Percentiles rank a stretch among this genome's conserved stretches.
These are phyloP conservation scores for Porites cylindrica DNA, from an alignment of 92 coral and sea anemone genomes.

Conservation along the genomic window DNA sequence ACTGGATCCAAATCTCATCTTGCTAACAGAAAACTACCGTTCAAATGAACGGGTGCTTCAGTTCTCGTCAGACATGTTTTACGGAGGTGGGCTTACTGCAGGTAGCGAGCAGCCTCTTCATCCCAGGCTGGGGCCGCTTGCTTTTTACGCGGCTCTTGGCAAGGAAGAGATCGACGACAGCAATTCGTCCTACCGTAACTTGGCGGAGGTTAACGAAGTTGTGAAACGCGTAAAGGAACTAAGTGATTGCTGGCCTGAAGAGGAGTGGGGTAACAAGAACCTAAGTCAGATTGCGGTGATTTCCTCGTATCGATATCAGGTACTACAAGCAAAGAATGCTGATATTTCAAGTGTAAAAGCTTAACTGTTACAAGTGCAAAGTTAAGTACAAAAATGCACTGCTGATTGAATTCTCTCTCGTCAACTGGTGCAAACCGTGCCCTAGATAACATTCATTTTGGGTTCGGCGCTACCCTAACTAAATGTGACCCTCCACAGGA, in stretches of 20 bases:
- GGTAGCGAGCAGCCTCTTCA: slow-evolving; percentile 47
- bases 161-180: slow-evolving; percentile 38
- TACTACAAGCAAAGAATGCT: background rate
- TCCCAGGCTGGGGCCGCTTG: slow-evolving; percentile 45
- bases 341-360: background rate
- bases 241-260: slow-evolving; percentile 57
- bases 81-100: slow-evolving; percentile 47
- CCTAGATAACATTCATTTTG: too few relatives aligned
- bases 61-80: slow-evolving; percentile 72
- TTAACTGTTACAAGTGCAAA: too few relatives aligned
- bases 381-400: too few relatives aligned
- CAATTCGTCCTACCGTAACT: slow-evolving; percentile 53
- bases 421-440: too few relatives aligned
- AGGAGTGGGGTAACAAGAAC: slow-evolving; percentile 48
- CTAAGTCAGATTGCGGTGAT: slow-evolving; percentile 55
- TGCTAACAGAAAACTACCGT: slow-evolving; percentile 72
- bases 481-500: too few relatives aligned
- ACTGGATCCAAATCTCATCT: slow-evolving; percentile 39
- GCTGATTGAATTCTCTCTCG: too few relatives aligned
- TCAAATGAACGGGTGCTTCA: slow-evolving; percentile 58
- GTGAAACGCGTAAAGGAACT: slow-evolving; percentile 60
- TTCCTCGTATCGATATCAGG: slow-evolving; percentile 69
- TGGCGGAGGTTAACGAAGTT: slow-evolving; percentile 69
- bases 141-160: slow-evolving; percentile 51
- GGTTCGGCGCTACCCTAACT: too few relatives aligned